Evolutionary conservation across 2,797 vertebrate species (phyloP).

Genomic region (Gymnopithys bicolor): DNA sequence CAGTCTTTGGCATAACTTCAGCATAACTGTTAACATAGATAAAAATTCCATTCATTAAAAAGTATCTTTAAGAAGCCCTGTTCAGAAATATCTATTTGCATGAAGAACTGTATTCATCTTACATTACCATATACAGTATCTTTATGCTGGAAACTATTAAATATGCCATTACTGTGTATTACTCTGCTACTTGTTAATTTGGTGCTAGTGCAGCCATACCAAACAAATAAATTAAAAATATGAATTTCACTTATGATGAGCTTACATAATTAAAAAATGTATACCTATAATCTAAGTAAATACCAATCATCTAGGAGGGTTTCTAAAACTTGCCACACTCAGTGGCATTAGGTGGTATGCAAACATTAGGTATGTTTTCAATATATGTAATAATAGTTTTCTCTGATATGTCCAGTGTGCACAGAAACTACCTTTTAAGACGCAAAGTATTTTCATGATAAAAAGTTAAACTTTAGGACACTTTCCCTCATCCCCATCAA

Average conservation of each 20-base stretch:
- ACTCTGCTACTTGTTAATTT: not conserved
- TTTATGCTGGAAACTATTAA: not conserved
- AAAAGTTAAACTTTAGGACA: not conserved
- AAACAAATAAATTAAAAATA: not conserved
- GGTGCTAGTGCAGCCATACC: not conserved
- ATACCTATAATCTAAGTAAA: not conserved
- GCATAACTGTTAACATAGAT: not conserved
- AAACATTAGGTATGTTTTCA: not conserved
- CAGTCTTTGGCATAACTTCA: not conserved
- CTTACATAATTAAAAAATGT: not conserved
- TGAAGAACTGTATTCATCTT: not conserved
- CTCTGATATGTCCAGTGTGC: not conserved
- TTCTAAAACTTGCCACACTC: not conserved
- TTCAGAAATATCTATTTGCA: not conserved
- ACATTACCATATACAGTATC: not conserved
- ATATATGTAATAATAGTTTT: accelerated
- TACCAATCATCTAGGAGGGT: not conserved
- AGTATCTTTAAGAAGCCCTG: not conserved
- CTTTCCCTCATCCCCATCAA: not conserved
- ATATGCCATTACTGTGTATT: not conserved
- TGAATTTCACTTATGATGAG: not conserved
- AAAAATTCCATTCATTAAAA: not conserved
- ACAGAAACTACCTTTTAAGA: not conserved
- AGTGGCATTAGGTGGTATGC: not conserved
- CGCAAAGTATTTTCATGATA: not conserved